Base-by-base conservation (phyloP, 2,797 vertebrate species). In the Chiroxiphia lanceolata region DNA sequence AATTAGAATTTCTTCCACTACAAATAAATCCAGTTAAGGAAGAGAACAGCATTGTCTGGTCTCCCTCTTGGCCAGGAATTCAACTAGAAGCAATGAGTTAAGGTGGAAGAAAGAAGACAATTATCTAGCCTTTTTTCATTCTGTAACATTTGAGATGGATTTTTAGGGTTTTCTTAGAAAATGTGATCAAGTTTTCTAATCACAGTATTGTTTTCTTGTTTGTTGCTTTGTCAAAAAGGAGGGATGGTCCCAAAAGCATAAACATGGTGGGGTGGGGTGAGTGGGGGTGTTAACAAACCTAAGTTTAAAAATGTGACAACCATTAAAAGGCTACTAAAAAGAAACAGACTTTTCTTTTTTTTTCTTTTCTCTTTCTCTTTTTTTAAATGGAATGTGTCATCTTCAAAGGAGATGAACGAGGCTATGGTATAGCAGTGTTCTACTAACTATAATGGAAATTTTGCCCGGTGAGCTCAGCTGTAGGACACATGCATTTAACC, bases 371-470 rank as follows among this genome's bases (percentile, higher is more conserved):
- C 22, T 15, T 38, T 21, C 10, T 25, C 12, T 82, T 34, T 78
- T 33, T 15, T 6, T 8, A 1, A 36, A 5, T 25, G 22, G 4
- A 68, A 59, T 3, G 4, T 3, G 1, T 53, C 22, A 44, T 23
- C 34, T 69, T 61, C 63, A 63, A 64, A 42, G 0, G 2, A 59
- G 48, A 13, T 26, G 72, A 67, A 6, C 53, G 16, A 14, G 6
- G 34, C 51, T 48, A 25, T 1, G 29, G 34, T 23, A 29, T 0
- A 54, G 76, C 56, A 63, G 36, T 10, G 14, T 11, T 63, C 68
- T 51, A 48, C 76, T 50, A 19, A 29, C 27, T 22, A 1, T 4
- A 40, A 54, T 33, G 51, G 76, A 48, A 33, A 56, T 45, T 36
- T 4, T 50, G 67, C 36, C 18, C 47, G 18, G 25, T 3, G 61